Conservation (phyloP, 2,113 vertebrate genomes). For the Gambusia holbrooki region DNA sequence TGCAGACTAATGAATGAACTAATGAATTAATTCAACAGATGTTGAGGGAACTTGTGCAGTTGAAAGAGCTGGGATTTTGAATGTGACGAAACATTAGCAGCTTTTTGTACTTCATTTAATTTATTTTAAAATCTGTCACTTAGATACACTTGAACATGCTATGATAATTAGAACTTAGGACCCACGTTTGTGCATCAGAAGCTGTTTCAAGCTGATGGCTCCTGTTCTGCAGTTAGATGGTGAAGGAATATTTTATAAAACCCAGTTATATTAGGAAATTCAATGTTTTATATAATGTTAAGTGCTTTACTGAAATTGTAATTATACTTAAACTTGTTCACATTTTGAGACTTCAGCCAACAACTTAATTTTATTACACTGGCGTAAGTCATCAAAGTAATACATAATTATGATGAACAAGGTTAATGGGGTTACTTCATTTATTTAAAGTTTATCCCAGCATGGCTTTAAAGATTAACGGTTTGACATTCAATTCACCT, state of each 20-base stretch:
- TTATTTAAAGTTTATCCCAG: background rate
- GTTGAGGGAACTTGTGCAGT: conserved; percentile 29
- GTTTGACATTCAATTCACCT: background rate
- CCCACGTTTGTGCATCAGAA: conserved; percentile 24
- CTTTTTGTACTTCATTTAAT: background rate
- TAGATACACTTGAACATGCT: background rate
- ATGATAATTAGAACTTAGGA: conserved; percentile 27
- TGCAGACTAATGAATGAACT: conserved; percentile 4
- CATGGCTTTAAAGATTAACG: background rate
- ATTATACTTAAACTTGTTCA: background rate
- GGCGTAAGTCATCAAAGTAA: background rate
- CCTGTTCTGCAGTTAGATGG: conserved; percentile 6
- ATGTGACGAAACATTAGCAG: conserved; percentile 11
- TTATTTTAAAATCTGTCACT: conserved; percentile 1
- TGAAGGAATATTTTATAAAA: background rate
- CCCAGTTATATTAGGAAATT: conserved; percentile 7
- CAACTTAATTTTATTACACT: background rate
- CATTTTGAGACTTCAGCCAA: background rate
- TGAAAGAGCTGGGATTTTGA: background rate
- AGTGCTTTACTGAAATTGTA: background rate
- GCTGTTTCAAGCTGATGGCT: conserved; percentile 3
- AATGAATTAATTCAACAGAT: conserved; percentile 53
- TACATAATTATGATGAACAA: conserved; percentile 11
- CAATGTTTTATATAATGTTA: background rate
- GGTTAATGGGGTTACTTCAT: background rate